Evolutionary conservation across 2,888 invertebrate genomes (phyloP).

Genomic region (Embidobia sp.): DNA sequence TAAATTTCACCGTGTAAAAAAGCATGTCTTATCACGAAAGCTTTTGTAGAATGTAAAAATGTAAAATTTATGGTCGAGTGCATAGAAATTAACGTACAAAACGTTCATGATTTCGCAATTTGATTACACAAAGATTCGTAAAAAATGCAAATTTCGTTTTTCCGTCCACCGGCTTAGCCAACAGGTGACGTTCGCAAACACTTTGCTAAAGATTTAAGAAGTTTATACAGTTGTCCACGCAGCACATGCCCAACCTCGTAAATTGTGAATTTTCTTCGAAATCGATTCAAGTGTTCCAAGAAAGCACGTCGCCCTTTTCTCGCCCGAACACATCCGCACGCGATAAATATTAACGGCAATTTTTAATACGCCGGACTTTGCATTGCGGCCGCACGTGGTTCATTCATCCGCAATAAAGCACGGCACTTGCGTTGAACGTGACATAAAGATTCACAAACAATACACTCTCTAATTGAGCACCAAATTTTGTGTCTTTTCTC

Average conservation of each 20-base stretch:
- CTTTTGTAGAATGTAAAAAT: too few species aligned
- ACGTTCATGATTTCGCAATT: conserved; percentile 13
- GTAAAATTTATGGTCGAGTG: too few species aligned
- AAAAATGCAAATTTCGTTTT: conserved; percentile 36
- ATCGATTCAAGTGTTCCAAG: conserved; percentile 45
- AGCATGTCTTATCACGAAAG: too few species aligned
- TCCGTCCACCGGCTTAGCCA: conserved; percentile 24
- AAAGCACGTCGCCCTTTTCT: conserved; percentile 31
- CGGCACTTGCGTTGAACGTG: neutral
- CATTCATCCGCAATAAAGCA: neutral
- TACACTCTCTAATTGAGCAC: neutral
- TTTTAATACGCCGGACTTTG: conserved; percentile 18
- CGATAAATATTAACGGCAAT: conserved; percentile 30
- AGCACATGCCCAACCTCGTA: conserved; percentile 53
- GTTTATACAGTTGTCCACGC: conserved; percentile 41
- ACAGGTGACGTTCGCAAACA: conserved; percentile 46
- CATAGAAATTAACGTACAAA: neutral
- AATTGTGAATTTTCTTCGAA: conserved; percentile 44
- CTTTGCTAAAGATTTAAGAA: conserved; percentile 55
- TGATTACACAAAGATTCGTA: neutral
- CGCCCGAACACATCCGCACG: conserved; percentile 13
- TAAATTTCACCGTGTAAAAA: too few species aligned
- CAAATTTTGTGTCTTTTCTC: neutral
- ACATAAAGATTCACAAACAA: conserved; percentile 6
- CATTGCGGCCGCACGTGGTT: too few species aligned